Evolutionary conservation across 2,113 vertebrate genomes (phyloP).

Genomic region (Grammomys surdaster): DNA sequence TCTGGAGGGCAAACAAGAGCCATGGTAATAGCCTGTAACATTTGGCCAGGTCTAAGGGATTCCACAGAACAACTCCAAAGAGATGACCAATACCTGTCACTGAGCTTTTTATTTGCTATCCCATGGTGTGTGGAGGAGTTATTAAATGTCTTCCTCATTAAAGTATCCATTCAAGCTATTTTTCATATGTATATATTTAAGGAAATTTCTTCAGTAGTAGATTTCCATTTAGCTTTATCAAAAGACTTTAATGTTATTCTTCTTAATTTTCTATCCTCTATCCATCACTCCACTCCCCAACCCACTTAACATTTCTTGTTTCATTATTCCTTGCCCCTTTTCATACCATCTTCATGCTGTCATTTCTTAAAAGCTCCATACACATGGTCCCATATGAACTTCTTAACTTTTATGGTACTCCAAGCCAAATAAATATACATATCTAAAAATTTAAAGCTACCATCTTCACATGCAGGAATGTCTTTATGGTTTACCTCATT

Average conservation of each 20-base stretch:
- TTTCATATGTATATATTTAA: neutral
- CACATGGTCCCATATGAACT: neutral
- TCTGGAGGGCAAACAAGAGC: too few relatives aligned
- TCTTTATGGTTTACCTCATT: neutral
- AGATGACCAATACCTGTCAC: neutral
- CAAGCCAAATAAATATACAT: neutral
- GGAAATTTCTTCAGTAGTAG: neutral
- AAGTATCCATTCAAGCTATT: neutral
- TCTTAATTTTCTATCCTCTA: neutral
- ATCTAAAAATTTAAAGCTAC: neutral
- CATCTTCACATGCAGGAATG: neutral
- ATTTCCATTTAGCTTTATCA: neutral
- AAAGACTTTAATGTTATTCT: neutral
- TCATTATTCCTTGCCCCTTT: neutral
- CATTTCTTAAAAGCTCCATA: neutral
- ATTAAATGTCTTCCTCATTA: neutral
- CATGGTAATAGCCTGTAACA: neutral
- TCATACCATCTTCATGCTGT: neutral
- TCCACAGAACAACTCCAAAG: neutral
- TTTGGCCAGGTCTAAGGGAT: neutral
- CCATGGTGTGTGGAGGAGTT: neutral
- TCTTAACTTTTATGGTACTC: neutral
- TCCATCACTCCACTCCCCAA: neutral
- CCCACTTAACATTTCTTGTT: neutral
- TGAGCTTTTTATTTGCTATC: neutral